phyloP scores from a whole-genome alignment of 2,113 vertebrate genomes.

The Thamnaconus septentrionalis region DNA sequence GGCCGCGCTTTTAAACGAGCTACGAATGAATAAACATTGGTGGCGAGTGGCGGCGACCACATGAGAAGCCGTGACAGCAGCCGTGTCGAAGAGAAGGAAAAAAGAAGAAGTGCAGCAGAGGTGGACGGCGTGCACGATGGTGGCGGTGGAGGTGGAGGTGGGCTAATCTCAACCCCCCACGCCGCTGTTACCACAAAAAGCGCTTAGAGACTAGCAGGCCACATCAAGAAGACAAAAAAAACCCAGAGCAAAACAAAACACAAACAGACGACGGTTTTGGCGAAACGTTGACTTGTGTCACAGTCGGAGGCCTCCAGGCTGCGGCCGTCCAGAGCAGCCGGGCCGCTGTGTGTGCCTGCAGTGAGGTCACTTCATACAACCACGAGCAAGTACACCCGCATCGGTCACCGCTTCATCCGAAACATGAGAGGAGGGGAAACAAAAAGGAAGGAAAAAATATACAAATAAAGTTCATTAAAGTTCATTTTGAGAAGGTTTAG shows the following conservation, averaged over 20 bases:
- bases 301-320: constrained; percentile 37
- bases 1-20: constrained; percentile 22
- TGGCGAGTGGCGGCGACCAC: constrained; percentile 25
- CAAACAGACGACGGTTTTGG: too few relatives aligned
- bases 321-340: constrained; percentile 19
- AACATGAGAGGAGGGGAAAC: too few relatives aligned
- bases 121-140: constrained; percentile 14
- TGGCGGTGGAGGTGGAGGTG: background rate
- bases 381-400: too few relatives aligned
- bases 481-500: too few relatives aligned
- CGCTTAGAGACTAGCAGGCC: constrained; percentile 18
- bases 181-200: constrained; percentile 34
- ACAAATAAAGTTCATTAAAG: too few relatives aligned
- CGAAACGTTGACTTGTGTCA: too few relatives aligned
- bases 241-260: too few relatives aligned
- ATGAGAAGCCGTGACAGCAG: constrained; percentile 46
- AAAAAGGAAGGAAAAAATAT: too few relatives aligned
- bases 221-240: constrained; percentile 45
- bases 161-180: constrained; percentile 32
- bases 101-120: constrained; percentile 32
- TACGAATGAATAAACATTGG: constrained; percentile 13
- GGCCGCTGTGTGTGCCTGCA: too few relatives aligned
- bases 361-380: too few relatives aligned
- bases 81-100: constrained; percentile 38
- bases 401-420: too few relatives aligned